Percentiles rank a stretch among this genome's conserved stretches.
Evolutionary conservation across 2,113 vertebrate genomes (phyloP).

Genomic region (Pollachius pollachius): DNA sequence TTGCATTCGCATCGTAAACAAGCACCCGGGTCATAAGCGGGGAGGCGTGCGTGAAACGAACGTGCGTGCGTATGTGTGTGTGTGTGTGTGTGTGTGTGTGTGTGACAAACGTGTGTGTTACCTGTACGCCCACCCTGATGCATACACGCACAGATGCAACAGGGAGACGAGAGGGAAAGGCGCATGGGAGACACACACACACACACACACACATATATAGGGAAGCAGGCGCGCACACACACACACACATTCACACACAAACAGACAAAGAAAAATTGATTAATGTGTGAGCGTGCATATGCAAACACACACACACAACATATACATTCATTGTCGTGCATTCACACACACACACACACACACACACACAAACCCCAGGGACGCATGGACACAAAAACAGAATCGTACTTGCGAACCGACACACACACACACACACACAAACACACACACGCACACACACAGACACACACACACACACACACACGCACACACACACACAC

Average conservation of each 20-base stretch:
- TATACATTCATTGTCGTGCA: too few species aligned
- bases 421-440: constrained; percentile 3
- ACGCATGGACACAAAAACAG: constrained; percentile 5
- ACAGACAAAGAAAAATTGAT: too few species aligned
- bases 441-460: constrained; percentile 6
- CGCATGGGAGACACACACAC: background rate
- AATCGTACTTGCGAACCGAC: constrained; percentile 24
- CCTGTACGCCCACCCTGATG: too few species aligned
- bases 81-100: too few species aligned
- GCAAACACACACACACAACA: too few species aligned
- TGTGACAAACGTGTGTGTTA: background rate
- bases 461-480: constrained; percentile 13
- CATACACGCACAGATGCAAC: constrained; percentile 1
- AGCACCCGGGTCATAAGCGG: too few species aligned
- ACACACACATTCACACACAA: too few species aligned
- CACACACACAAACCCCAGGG: background rate
- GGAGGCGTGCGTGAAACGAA: too few species aligned
- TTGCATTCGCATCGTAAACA: too few species aligned
- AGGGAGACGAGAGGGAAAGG: constrained; percentile 7
- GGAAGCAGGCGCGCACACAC: background rate
- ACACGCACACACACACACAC: background rate
- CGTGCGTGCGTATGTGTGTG: constrained; percentile 1
- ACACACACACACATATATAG: background rate
- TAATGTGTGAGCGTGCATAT: too few species aligned
- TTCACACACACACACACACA: background rate